A percentile compares a stretch with the other conserved stretches of the same genome.
Evolutionary conservation across 2,888 invertebrate species (phyloP).

Genomic region (Cephus rjabovi): DNA sequence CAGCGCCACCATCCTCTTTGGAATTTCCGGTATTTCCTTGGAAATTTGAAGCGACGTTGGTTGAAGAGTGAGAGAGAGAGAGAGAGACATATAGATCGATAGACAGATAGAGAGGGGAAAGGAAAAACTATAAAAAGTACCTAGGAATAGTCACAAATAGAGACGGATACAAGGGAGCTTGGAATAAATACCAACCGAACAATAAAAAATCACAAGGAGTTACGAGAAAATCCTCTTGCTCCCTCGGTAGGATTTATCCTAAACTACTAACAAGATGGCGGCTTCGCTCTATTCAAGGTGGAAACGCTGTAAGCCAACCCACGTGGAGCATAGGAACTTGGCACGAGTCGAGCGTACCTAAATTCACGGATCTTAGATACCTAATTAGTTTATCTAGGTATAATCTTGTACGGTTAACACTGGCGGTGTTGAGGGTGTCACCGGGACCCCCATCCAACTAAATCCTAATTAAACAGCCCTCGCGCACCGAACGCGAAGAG

Average conservation of each 20-base stretch:
- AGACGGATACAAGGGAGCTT: slow-evolving; percentile 12
- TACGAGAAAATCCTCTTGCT: no score
- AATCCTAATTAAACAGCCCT: slow-evolving; percentile 57
- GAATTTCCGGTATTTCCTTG: not conserved
- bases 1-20: not conserved
- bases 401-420: slow-evolving; percentile 53
- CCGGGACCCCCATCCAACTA: slow-evolving; percentile 46
- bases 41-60: not conserved
- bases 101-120: not conserved
- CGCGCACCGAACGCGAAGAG: slow-evolving; percentile 34
- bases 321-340: not conserved
- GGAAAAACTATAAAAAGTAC: not conserved
- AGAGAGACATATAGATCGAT: not conserved
- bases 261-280: no score
- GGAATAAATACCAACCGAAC: no score
- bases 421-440: slow-evolving; percentile 24
- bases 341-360: slow-evolving; percentile 22
- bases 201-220: no score
- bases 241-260: no score
- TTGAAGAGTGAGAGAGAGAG: slow-evolving; percentile 16
- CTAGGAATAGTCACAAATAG: not conserved
- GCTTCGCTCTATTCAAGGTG: no score
- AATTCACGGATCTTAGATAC: slow-evolving; percentile 44
- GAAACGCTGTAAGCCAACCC: no score
- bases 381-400: slow-evolving; percentile 56